Evolutionary conservation across 2,797 vertebrate genomes (phyloP).

Genomic region (Poeciliopsis infans): DNA sequence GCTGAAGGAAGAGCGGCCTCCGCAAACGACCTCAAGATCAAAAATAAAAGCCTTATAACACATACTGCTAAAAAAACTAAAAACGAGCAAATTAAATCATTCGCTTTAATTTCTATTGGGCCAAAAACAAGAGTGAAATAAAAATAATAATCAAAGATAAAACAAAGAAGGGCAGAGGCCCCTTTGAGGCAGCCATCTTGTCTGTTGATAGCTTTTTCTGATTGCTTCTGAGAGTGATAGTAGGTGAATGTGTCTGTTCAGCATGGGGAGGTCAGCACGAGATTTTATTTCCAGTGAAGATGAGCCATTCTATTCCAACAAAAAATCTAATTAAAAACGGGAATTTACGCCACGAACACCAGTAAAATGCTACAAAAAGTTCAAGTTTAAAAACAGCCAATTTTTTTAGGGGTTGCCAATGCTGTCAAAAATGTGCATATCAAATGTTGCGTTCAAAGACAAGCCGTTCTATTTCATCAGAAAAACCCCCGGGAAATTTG

Average conservation of each 20-base stretch:
- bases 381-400: too few species aligned
- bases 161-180: slow-evolving; percentile 37
- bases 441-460: too few species aligned
- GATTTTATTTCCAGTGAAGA: background rate
- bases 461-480: too few species aligned
- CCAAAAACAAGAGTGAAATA: slow-evolving; percentile 56
- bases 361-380: too few species aligned
- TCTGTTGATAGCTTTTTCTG: slow-evolving; percentile 71
- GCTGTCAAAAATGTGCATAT: too few species aligned
- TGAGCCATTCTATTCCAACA: background rate
- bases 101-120: slow-evolving; percentile 76
- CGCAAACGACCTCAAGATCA: slow-evolving; percentile 70
- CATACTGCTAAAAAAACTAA: slow-evolving; percentile 64
- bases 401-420: too few species aligned
- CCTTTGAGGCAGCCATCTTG: slow-evolving; percentile 65
- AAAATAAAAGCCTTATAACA: slow-evolving; percentile 78
- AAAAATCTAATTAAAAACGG: too few species aligned
- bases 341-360: too few species aligned
- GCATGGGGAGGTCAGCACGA: slow-evolving; percentile 78
- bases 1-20: slow-evolving; percentile 73
- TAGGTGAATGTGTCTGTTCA: slow-evolving; percentile 67
- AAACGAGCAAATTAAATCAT: slow-evolving; percentile 64
- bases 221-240: slow-evolving; percentile 78
- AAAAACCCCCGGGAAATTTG: too few species aligned
- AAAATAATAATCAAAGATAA: slow-evolving; percentile 3